These are phyloP conservation scores for Phalanger gymnotis DNA, from an alignment of 2,797 vertebrate genomes.

Conservation along the genomic window DNA sequence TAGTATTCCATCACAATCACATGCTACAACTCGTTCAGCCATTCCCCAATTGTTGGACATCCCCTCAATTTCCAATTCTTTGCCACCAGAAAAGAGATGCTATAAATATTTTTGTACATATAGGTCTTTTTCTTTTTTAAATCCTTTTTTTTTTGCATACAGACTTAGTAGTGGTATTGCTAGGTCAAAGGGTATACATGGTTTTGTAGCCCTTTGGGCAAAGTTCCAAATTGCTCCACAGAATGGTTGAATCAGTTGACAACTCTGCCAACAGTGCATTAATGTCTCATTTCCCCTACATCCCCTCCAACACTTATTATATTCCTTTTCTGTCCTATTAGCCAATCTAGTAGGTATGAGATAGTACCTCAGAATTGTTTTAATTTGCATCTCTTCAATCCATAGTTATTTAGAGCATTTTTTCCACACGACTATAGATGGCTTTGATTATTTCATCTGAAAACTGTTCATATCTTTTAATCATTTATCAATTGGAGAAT, in stretches of 20 bases:
- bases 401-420: not conserved
- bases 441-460: not conserved
- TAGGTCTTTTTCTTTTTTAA: too few relatives aligned
- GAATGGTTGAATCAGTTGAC: too few relatives aligned
- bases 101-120: too few relatives aligned
- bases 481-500: not conserved
- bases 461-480: not conserved
- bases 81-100: too few relatives aligned
- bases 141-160: too few relatives aligned
- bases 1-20: not conserved
- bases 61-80: too few relatives aligned
- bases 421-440: not conserved
- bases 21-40: not conserved
- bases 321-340: not conserved
- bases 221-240: too few relatives aligned
- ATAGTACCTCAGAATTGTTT: not conserved
- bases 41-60: not conserved
- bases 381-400: not conserved
- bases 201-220: too few relatives aligned
- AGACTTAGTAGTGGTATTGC: too few relatives aligned
- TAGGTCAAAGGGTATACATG: too few relatives aligned
- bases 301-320: not conserved
- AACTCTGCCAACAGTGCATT: too few relatives aligned
- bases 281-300: too few relatives aligned
- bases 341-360: not conserved